Base-by-base conservation (phyloP, 2,113 vertebrate genomes). In the Trematocara macrostoma region DNA sequence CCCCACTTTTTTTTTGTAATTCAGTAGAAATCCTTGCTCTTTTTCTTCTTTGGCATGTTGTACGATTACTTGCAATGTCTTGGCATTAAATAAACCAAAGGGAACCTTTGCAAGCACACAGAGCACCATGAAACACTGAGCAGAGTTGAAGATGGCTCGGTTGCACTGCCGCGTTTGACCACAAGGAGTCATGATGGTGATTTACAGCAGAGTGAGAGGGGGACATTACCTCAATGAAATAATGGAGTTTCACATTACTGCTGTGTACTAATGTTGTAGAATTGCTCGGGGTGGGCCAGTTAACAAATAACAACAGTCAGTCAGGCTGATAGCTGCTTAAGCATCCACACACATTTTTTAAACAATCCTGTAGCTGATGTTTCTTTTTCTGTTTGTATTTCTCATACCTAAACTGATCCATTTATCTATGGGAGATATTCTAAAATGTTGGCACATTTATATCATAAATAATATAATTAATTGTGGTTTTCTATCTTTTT, bases 181-280 rank as follows among this genome's bases (percentile, higher is more conserved):
- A 92, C 92, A 53, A 79, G 90, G 82, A 35, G 94, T 79, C 94
- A 83, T 2, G 76, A 40, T 86, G 34, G 79, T 84, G 81, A 61
- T 56, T 76, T 57, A 55, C 45, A 78, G 16, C n/a, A 18, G 52
- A 11, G 11, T 16, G 26, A 84, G 7, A 47, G 26, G 42, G 23
- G 8, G 31, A 7, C 14, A 0, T 49, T 74, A 42, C 6, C 16
- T 10, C 23, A 12, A 71, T 69, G 40, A 64, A 56, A n/a, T 29
- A 11, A 49, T 8, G 18, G 8, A 51, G 3, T 14, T 51, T 18
- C 42, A 81, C 29, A 12, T 45, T 40, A 57, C 4, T 3, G 38
- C 29, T 76, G 29, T 31, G 3, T 11, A 26, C 26, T 38, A 18
- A 38, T 71, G 34, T 29, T 26, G 67, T 16, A 16, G 40, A 47